Conservation (phyloP, 2,113 vertebrate genomes). For the Entelurus aequoreus region DNA sequence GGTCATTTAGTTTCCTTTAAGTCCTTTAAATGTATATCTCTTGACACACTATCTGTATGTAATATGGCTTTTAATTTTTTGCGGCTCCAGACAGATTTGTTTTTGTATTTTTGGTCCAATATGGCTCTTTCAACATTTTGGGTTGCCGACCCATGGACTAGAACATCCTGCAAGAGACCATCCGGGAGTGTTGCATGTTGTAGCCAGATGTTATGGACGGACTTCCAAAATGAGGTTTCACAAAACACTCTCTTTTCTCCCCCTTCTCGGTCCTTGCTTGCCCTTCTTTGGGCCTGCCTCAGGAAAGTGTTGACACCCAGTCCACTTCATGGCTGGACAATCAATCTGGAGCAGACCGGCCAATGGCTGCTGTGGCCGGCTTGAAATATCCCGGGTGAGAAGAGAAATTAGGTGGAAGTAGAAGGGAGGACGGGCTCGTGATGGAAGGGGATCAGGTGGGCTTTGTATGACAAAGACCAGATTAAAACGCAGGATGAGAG, state of each 20-base stretch:
- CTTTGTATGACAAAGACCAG: constrained; percentile 14
- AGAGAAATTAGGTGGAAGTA: constrained; percentile 4
- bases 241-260: not conserved
- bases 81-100: no score
- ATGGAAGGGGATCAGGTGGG: constrained; percentile 1
- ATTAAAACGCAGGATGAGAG: constrained; percentile 22
- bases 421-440: constrained; percentile 1
- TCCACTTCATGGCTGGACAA: constrained; percentile 28
- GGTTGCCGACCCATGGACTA: no score
- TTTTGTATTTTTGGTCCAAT: no score
- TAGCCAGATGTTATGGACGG: constrained; percentile 4
- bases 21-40: no score
- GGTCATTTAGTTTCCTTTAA: no score
- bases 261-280: not conserved
- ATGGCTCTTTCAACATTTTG: no score
- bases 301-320: constrained; percentile 13
- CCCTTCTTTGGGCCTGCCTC: constrained; percentile 3
- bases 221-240: constrained; percentile 2
- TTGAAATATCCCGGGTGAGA: constrained; percentile 20
- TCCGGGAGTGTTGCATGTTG: constrained; percentile 9
- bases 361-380: constrained; percentile 13
- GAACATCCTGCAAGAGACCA: constrained; percentile 15
- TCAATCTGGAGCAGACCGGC: constrained; percentile 16
- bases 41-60: no score
- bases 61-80: no score